Percentiles rank a stretch among this genome's conserved stretches.
These are phyloP conservation scores for Kradibia gibbosae DNA, from an alignment of 1,140 invertebrate genomes.

Conservation along the genomic window DNA sequence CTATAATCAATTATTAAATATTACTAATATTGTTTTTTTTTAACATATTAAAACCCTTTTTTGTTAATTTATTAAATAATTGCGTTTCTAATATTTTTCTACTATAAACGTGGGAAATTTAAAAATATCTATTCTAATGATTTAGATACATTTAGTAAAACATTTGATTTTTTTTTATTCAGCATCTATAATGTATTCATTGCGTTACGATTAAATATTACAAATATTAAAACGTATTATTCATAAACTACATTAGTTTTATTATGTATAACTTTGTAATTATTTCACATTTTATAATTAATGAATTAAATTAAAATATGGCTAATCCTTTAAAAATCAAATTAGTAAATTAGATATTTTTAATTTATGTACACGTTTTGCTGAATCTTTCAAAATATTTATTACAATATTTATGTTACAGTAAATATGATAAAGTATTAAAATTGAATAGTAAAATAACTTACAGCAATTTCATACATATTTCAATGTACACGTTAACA, in stretches of 20 bases:
- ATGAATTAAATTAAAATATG: not conserved
- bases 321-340: not conserved
- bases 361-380: not conserved
- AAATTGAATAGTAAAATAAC: not conserved
- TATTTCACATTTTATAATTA: conserved; percentile 12
- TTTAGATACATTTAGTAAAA: not conserved
- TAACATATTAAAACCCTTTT: too few relatives aligned
- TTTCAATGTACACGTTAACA: not conserved
- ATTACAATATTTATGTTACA: not conserved
- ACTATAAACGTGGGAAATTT: too few relatives aligned
- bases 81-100: too few relatives aligned
- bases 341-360: not conserved
- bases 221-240: not conserved
- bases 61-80: too few relatives aligned
- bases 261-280: not conserved
- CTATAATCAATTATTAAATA: too few relatives aligned
- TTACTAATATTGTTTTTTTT: too few relatives aligned
- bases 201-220: not conserved
- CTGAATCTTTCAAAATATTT: not conserved
- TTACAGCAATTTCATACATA: not conserved
- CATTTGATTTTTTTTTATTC: not conserved
- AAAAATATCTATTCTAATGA: too few relatives aligned
- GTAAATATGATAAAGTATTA: not conserved
- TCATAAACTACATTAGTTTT: conserved; percentile 9
- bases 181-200: not conserved